These are phyloP conservation scores for cat (Felis catus) DNA, from an alignment of 2,113 vertebrate species.

Conservation along the genomic window F.catus_Fca126_mat1.0 CM031415.1:108425501-108426000, in stretches of 20 bases:
- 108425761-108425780: slow-evolving; percentile 60
- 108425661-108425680: neutral
- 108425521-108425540: neutral
- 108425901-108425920: neutral
- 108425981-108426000: neutral
- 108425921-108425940: neutral
- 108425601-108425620: neutral
- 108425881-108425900: neutral
- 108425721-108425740: slow-evolving; percentile 18
- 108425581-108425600: neutral
- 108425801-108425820: slow-evolving; percentile 47
- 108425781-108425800: slow-evolving; percentile 61
- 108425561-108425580: neutral
- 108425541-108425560: neutral
- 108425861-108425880: slow-evolving; percentile 47
- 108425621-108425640: neutral
- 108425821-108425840: slow-evolving; percentile 9
- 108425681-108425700: neutral
- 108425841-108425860: slow-evolving; percentile 43
- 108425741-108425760: slow-evolving; percentile 11
- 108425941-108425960: neutral
- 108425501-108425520: neutral
- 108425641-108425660: neutral
- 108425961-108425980: neutral
- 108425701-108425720: slow-evolving; percentile 28